Base-by-base conservation (phyloP, 2,888 invertebrate species). In the Tholera decimalis region DNA sequence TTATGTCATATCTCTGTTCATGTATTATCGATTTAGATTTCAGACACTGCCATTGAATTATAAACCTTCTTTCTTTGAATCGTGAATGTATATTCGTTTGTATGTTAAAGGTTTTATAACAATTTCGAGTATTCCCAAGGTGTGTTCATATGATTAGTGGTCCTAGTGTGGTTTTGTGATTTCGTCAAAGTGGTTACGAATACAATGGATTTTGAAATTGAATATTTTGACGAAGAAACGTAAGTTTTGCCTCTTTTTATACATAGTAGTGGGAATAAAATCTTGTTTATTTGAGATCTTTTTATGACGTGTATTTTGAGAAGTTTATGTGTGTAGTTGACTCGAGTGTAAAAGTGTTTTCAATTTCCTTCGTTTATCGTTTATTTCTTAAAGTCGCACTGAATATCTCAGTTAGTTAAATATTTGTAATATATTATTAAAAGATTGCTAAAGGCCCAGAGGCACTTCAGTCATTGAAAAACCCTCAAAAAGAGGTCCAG, bases 1-100 rank as follows among this genome's bases (percentile, higher is more conserved):
- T 82, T 62, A 39, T 72, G 68, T 61, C 76, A 61, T 78, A 83
- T 81, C 80, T 70, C 53, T 57, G 61, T 56, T 35, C 26, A 50
- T 67, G 70, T 63, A 55, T 30, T 76, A 76, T 80, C 66, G 80
- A 73, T 82, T 82, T 82, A 80, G n/a, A n/a, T n/a, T n/a, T 77
- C 77, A 61, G 26, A 53, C 6, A 37, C 9, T 47, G 33, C 41
- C 33, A 41, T 1, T 9, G 39, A 3, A 71, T 50, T 39, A 8
- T 39, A 26, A 39, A 46, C 47, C 56, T 61, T 65, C 49, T 49
- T 0, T 37, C 1, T 7, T 3, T 0, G 13, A 9, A 0, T 9
- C 33, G 15, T 64, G 7, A 33, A 46, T 62, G 7, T n/a, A 47
- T 53, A 59, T 41, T 76, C 2, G 9, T 26, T 15, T 63, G 35